Evolutionary conservation across 2,888 invertebrate species (phyloP), one percentile per base, ranked within the genome.

Genomic region (Oxyteleia sp.): DNA sequence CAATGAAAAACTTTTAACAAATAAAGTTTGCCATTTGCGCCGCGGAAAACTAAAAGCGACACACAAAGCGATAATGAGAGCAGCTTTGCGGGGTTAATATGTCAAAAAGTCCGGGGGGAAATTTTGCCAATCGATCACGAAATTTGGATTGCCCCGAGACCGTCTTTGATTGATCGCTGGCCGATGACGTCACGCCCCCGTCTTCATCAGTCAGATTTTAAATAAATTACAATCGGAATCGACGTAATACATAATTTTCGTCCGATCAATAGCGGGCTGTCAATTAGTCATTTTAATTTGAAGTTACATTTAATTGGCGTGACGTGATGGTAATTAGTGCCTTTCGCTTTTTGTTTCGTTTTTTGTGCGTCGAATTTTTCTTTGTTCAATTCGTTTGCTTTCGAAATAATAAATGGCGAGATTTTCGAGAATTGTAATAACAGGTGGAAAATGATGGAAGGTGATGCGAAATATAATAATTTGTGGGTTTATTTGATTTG

Each of bases 1-100:
- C 59, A 59, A 59, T 49, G 32, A 18, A 72, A 32, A 51, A 72
- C 59, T 72, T 49, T 61, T 23, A 51, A 61, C 72, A 61, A 74
- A 63, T 72, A 61, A 49, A 63, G 16, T 47, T 72, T 49, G 41
- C 20, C 32, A 15, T 47, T 49, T 38, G 57, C 45, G 38, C 23
- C 16, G 35, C 23, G 26, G 11, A 15, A 64, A 47, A 45, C 23
- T n/a, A n/a, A 43, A 49, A 49, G 20, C 32, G n/a, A 49, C 20
- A 47, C 47, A 18, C n/a, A n/a, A 55, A 51, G 23, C 15, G 23
- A 64, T 64, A 69, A 69, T 32, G 55, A 49, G 35, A 38, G 18
- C 26, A 51, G 20, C 26, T 7, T 32, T 35, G 43, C 47, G 15
- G 43, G 16, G 57, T 47, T 57, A 53, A 38, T 11, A n/a, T 16